Base-by-base conservation (phyloP, 2,888 invertebrate species). In the Mactromeris polynyma region DNA sequence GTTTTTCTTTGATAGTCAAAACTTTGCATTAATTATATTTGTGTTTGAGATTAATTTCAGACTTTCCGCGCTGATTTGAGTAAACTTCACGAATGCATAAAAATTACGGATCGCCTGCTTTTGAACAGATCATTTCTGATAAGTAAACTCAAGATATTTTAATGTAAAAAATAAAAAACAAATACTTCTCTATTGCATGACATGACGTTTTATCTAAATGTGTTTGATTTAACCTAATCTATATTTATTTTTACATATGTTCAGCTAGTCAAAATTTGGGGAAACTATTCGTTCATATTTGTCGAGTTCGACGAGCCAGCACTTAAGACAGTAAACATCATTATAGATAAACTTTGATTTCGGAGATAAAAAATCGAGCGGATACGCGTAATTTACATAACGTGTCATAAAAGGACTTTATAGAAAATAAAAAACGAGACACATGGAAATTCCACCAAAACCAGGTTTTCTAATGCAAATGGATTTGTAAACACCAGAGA, bases 21-120 rank as follows among this genome's bases (percentile, higher is more conserved):
- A 33, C 36, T 33, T 73, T 73, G 73, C 36, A 33, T 36, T 33
- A 73, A 73, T 73, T 73, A 73, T 73, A 73, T 73, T 73, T 73
- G 36, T 73, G 0, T 73, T 33, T 73, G 9, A 73, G 73, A 73
- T 73, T 73, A 73, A 17, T 73, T 69, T 64, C 58, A 64, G 26
- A 64, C 26, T 64, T 64, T 26, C 26, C 9, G 58, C 26, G 58
- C 26, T 64, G 26, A 64, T 64, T 64, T 64, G 58, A n/a, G 58
- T 64, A n/a, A 64, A 64, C 58, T n/a, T 26, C 58, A 64, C 58
- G 58, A 64, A 64, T n/a, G 58, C 58, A 64, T 64, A 26, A 64
- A 64, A 64, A 64, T 64, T 26, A 64, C 26, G 58, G 58, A 64
- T 64, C 58, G 26, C 58, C 58, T 9, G n/a, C 26, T 26, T 26